Evolutionary conservation across 2,888 invertebrate genomes (phyloP).

Genomic region (Nyleta sp.): DNA sequence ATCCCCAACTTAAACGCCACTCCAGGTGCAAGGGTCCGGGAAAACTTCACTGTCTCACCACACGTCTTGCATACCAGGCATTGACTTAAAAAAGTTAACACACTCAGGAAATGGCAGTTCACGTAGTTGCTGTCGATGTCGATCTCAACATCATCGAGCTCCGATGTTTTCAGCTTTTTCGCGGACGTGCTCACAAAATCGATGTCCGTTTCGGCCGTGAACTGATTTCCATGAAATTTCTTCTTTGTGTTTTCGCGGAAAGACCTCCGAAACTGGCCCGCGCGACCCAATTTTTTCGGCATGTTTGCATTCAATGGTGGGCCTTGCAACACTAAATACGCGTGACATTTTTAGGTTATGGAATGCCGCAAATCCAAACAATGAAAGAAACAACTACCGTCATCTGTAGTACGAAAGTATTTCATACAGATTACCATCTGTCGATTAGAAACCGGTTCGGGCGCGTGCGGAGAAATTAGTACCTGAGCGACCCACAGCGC

Average conservation of each 20-base stretch:
- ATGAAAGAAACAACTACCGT: too few species aligned
- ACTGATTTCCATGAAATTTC: slow-evolving; percentile 23
- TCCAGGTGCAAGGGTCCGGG: slow-evolving; percentile 33
- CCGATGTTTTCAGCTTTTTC: slow-evolving; percentile 35
- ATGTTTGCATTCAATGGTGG: too few species aligned
- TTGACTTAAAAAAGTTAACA: slow-evolving; percentile 28
- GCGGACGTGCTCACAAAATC: slow-evolving; percentile 33
- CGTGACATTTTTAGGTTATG: too few species aligned
- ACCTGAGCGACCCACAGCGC: slow-evolving; percentile 8
- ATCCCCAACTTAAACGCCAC: slow-evolving; percentile 67
- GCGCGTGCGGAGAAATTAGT: slow-evolving; percentile 10
- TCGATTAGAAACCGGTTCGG: slow-evolving; percentile 10
- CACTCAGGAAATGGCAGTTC: slow-evolving; percentile 17
- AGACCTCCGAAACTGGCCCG: neutral
- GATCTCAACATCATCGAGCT: slow-evolving; percentile 39
- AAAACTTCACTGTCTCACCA: slow-evolving; percentile 7
- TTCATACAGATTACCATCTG: slow-evolving; percentile 9
- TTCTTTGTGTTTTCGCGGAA: slow-evolving; percentile 10
- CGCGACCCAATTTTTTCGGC: slow-evolving; percentile 10
- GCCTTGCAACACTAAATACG: too few species aligned
- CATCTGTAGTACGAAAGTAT: slow-evolving; percentile 8
- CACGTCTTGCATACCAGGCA: slow-evolving; percentile 35
- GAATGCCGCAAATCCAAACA: too few species aligned
- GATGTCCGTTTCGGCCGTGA: slow-evolving; percentile 16
- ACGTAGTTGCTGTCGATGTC: slow-evolving; percentile 28